Evolutionary conservation across 2,797 vertebrate species (phyloP).

Genomic region (Heliangelus exortis): DNA sequence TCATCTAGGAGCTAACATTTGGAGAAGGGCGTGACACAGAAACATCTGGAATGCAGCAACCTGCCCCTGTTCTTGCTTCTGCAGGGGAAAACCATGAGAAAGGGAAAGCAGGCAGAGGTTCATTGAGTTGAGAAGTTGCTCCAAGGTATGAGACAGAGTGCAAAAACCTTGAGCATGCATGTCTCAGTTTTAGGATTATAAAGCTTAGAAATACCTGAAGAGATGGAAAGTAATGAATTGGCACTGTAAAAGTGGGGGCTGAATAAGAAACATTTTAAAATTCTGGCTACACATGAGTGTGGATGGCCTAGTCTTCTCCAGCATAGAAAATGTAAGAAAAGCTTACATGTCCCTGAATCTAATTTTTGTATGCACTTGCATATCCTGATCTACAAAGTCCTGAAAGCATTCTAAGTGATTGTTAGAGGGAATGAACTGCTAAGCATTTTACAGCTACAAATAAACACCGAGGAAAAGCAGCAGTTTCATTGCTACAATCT

Average conservation of each 20-base stretch:
- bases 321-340: not conserved
- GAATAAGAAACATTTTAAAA: not conserved
- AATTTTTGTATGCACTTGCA: not conserved
- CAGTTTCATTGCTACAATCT: not conserved
- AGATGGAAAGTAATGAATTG: not conserved
- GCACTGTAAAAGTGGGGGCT: not conserved
- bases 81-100: not conserved
- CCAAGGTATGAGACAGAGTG: not conserved
- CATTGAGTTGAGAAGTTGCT: not conserved
- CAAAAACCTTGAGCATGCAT: not conserved
- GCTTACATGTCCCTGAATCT: rapidly evolving
- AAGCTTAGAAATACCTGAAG: not conserved
- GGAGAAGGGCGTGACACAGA: not conserved
- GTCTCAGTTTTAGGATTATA: not conserved
- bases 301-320: not conserved
- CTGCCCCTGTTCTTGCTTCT: not conserved
- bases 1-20: no score
- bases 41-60: rapidly evolving
- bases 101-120: not conserved
- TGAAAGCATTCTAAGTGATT: not conserved
- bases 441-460: not conserved
- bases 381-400: not conserved
- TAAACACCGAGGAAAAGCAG: not conserved
- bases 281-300: rapidly evolving
- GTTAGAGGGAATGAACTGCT: not conserved